These are phyloP conservation scores for Danaus chrysippus DNA, from an alignment of 2,888 invertebrate species.

Conservation along the genomic window DNA sequence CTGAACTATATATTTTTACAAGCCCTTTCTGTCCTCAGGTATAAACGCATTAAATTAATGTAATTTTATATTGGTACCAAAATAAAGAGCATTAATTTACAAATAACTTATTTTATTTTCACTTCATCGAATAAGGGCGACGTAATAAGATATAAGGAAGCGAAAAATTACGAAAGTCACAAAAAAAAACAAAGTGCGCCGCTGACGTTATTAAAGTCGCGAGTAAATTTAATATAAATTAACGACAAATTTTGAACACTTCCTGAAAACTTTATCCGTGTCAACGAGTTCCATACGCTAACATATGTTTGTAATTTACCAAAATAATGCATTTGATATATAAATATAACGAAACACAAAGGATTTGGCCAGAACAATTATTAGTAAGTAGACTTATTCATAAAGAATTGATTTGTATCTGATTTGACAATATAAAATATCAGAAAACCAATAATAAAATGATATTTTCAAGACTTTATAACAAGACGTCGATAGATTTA, in stretches of 20 bases:
- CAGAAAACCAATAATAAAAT: too few species aligned
- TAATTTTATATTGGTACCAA: too few species aligned
- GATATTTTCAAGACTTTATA: too few species aligned
- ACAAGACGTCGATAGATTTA: too few species aligned
- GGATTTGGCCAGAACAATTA: too few species aligned
- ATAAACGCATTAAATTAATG: too few species aligned
- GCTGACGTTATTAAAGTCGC: neutral
- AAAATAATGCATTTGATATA: neutral
- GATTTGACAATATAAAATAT: too few species aligned
- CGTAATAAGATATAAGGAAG: neutral
- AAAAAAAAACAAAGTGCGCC: neutral
- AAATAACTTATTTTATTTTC: neutral
- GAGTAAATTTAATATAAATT: conserved; percentile 18
- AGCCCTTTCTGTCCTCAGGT: too few species aligned
- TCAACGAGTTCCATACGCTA: neutral
- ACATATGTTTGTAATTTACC: neutral
- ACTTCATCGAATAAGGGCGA: conserved; percentile 3
- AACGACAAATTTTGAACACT: conserved; percentile 10
- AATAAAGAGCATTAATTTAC: too few species aligned
- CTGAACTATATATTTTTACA: neutral
- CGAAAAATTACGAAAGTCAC: neutral
- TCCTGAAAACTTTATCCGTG: conserved; percentile 6
- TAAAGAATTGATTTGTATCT: too few species aligned
- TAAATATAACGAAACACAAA: too few species aligned
- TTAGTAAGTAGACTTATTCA: too few species aligned